Evolutionary conservation across 2,113 vertebrate species (phyloP).

Genomic region (Taxidea taxus): DNA sequence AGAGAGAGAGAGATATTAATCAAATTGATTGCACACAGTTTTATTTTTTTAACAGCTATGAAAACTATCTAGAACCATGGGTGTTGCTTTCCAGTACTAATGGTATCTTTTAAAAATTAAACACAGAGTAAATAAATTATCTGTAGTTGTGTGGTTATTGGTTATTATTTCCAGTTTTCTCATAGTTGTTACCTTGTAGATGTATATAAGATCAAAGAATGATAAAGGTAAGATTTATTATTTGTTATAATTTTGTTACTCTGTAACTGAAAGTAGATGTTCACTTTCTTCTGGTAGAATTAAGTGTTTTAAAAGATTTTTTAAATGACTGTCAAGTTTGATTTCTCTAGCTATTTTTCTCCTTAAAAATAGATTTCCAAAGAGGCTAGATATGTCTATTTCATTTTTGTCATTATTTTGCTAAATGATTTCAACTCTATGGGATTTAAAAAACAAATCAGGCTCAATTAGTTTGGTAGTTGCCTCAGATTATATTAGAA

Average conservation of each 20-base stretch:
- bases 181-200: background rate
- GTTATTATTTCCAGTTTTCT: background rate
- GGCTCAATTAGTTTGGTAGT: background rate
- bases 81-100: background rate
- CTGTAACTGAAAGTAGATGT: background rate
- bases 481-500: background rate
- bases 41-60: background rate
- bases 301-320: background rate
- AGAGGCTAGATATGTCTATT: conserved; percentile 39
- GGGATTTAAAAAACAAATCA: conserved; percentile 49
- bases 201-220: background rate
- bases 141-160: background rate
- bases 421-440: background rate
- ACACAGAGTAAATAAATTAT: background rate
- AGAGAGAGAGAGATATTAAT: background rate
- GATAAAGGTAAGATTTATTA: background rate
- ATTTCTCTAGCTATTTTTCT: conserved; percentile 54
- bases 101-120: background rate
- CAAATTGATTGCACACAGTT: background rate
- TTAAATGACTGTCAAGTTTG: conserved; percentile 34
- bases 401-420: conserved; percentile 37
- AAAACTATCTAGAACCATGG: background rate
- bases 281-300: background rate
- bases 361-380: conserved; percentile 37
- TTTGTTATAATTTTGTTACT: background rate